Evolutionary conservation across 2,113 vertebrate species (phyloP), one percentile per base, ranked within the genome.

Genomic region (Melozone crissalis): DNA sequence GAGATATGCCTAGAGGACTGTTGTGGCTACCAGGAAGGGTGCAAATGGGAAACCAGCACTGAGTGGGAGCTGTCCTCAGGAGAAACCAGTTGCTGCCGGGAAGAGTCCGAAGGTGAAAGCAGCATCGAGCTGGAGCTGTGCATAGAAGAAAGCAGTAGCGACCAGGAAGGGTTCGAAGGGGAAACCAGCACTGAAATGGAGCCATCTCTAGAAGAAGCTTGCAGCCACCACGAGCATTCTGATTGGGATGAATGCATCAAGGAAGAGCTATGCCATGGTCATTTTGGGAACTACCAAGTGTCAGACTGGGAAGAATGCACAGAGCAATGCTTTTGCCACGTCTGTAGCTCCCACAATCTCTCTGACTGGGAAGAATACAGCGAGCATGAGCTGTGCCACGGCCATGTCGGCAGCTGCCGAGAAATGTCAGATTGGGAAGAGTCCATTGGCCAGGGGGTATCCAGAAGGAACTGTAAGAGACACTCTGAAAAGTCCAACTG

Each of bases 331-430:
- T 22, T 24, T 46, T 46, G 5, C 43, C 63, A 46, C 3, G 11
- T 9, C 0, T 2, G 31, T 46, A 18, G 22, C 65, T 67, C 5
- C 43, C 43, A n/a, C 22, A 19, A 3, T 67, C 11, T 19, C 6
- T 35, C 23, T 35, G 33, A 49, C 17, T 75, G 55, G 72, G 26
- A 59, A 4, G 43, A 59, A 30, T 23, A 10, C 43, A 59, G 26
- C 0, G 5, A 74, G 31, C 18, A 35, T 9, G 23, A 59, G 33
- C 72, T 46, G 41, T 30, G 26, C 33, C 18, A 13, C 0, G 3
- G 18, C 9, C 5, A 35, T 20, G 6, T 27, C 7, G 15, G n/a
- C 12, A 28, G 13, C 19, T 39, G 11, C 47, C 35, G 16, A 14
- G 47, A 52, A 31, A 2, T 9, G 5, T 54, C 28, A 0, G 49